Evolutionary conservation across 2,888 invertebrate species (phyloP), one percentile per base, ranked within the genome.

Genomic region (Sarcophaga variegata): DNA sequence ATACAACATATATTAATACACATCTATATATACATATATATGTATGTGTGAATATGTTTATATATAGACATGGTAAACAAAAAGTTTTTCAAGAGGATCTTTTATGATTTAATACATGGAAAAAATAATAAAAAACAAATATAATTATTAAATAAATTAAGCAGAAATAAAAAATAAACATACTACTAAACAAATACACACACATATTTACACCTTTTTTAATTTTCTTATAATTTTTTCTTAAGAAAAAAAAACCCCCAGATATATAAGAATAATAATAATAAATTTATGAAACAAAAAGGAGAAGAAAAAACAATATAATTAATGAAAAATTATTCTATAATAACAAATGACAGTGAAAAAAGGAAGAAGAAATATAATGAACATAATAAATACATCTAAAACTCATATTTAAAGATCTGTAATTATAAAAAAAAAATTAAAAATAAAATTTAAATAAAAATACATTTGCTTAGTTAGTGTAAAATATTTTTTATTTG

Each of bases 381-480:
- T 74, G 66, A 74, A 79, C 83, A 79, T 81, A 86, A 88, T 20
- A 80, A 77, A 77, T 74, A 66, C 77, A 78, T 86, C 84, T 88
- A 86, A 86, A 89, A 88, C 87, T 88, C 88, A 87, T 88, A 88
- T 88, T 89, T 89, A 88, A 89, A 86, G 85, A 89, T 88, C 88
- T 89, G 88, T 89, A 89, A 88, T 89, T 88, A 88, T 88, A 88
- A 88, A 87, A 54, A 49, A 49, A 37, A 87, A 88, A 87, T 87
- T 81, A 86, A 89, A 88, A 88, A 82, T 85, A 89, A 88, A 88
- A 87, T 87, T 88, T 86, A 88, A 89, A 88, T 87, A 88, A 88
- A 89, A 88, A 89, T 88, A 88, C 88, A 89, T 89, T 89, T 89
- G 89, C 89, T 89, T 89, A 89, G 89, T 88, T 89, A 89, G 89